phyloP scores from a whole-genome alignment of 2,113 vertebrate genomes.

The Chunga burmeisteri region DNA sequence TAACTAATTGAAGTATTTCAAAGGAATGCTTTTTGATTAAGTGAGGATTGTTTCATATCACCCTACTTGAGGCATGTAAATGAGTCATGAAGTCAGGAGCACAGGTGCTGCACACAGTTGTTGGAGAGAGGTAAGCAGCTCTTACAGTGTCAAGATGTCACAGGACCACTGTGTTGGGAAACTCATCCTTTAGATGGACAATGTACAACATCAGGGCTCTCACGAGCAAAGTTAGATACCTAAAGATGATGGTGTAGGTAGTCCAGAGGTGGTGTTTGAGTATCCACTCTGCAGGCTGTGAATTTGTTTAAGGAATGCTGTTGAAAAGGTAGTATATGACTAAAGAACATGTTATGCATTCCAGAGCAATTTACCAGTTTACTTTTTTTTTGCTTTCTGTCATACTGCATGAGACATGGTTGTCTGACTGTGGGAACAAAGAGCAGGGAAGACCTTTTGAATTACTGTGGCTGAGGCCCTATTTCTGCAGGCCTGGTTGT shows the following conservation, averaged over 20 bases:
- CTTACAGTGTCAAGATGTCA: fast-evolving
- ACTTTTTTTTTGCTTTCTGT: neutral
- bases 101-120: neutral
- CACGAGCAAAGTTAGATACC: neutral
- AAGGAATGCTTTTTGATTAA: neutral
- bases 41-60: neutral
- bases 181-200: fast-evolving
- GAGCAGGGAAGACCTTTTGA: neutral
- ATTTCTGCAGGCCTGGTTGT: neutral
- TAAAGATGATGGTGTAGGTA: neutral
- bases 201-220: neutral
- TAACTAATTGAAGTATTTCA: neutral
- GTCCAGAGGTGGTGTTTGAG: neutral
- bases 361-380: neutral
- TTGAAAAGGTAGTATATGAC: neutral
- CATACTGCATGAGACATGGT: neutral
- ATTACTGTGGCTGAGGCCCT: neutral
- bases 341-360: neutral
- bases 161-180: neutral
- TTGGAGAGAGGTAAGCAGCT: neutral
- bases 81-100: neutral
- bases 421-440: neutral
- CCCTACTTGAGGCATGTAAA: neutral
- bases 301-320: neutral
- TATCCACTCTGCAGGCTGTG: neutral